These are phyloP conservation scores for Saturnia pavonia DNA, from an alignment of 2,888 invertebrate species.

Conservation along the genomic window DNA sequence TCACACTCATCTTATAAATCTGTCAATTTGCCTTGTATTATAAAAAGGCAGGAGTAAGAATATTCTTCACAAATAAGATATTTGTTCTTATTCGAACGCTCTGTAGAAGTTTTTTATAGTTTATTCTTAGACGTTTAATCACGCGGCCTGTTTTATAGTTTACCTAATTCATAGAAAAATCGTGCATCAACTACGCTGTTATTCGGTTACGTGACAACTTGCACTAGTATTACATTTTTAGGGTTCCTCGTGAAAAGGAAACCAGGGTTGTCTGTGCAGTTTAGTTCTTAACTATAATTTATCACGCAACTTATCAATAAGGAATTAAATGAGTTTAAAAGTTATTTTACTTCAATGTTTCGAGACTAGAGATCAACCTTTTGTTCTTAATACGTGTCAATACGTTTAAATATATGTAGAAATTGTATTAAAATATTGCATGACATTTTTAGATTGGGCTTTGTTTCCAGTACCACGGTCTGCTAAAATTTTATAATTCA, in stretches of 20 bases:
- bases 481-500: no score
- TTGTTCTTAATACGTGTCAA: not conserved
- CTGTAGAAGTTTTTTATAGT: slow-evolving; percentile 6
- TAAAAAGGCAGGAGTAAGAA: not conserved
- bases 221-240: slow-evolving; percentile 21
- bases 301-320: slow-evolving; percentile 21
- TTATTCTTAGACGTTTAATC: slow-evolving; percentile 9
- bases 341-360: not conserved
- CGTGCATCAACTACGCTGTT: slow-evolving; percentile 23
- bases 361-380: not conserved
- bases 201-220: slow-evolving; percentile 27
- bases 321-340: slow-evolving; percentile 13
- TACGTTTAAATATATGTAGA: no score
- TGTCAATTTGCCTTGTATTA: no score
- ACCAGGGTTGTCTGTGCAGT: slow-evolving; percentile 18
- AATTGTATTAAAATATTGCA: no score
- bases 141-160: slow-evolving; percentile 9
- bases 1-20: not conserved
- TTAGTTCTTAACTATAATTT: slow-evolving; percentile 19
- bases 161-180: slow-evolving; percentile 22
- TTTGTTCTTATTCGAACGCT: not conserved
- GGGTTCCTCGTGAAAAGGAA: slow-evolving; percentile 22
- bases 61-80: not conserved
- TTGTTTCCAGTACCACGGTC: no score
- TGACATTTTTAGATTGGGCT: no score